Conservation (phyloP, 2,797 vertebrate genomes). For the Acanthopagrus latus region DNA sequence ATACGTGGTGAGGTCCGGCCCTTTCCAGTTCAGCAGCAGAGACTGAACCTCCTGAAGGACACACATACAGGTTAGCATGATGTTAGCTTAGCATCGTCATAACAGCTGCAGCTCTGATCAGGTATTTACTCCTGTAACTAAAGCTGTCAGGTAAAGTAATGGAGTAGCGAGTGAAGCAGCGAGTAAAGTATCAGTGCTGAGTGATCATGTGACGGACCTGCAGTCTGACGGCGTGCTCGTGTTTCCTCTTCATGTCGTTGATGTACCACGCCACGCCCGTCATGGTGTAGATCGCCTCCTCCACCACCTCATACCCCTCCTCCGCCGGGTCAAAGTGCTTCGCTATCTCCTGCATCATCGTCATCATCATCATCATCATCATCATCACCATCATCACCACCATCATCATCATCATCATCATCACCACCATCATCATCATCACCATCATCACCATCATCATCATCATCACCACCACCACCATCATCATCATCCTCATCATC, state of each 20-base stretch:
- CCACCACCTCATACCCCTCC: conserved; percentile 92
- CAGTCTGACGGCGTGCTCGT: conserved; percentile 93
- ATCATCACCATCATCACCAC: neutral
- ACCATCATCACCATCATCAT: neutral
- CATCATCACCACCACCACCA: too few species aligned
- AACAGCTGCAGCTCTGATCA: too few species aligned
- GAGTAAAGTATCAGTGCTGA: too few species aligned
- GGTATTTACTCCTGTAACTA: neutral
- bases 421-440: neutral
- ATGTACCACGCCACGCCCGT: conserved; percentile 97
- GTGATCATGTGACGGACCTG: conserved; percentile 84
- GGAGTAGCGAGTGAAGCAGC: neutral
- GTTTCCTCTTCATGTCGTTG: conserved; percentile 98
- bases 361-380: neutral
- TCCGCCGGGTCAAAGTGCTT: conserved; percentile 93
- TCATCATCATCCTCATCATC: neutral
- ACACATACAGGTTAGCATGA: neutral
- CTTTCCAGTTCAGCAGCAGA: conserved; percentile 94
- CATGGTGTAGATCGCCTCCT: conserved; percentile 96
- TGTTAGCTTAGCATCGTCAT: too few species aligned
- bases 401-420: too few species aligned
- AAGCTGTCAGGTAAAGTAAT: neutral
- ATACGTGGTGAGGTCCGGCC: conserved; percentile 91
- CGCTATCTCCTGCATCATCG: conserved; percentile 89
- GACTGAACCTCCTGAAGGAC: conserved; percentile 93